phyloP scores from a whole-genome alignment of 2,888 invertebrate species.

The Lochmaea crataegi region DNA sequence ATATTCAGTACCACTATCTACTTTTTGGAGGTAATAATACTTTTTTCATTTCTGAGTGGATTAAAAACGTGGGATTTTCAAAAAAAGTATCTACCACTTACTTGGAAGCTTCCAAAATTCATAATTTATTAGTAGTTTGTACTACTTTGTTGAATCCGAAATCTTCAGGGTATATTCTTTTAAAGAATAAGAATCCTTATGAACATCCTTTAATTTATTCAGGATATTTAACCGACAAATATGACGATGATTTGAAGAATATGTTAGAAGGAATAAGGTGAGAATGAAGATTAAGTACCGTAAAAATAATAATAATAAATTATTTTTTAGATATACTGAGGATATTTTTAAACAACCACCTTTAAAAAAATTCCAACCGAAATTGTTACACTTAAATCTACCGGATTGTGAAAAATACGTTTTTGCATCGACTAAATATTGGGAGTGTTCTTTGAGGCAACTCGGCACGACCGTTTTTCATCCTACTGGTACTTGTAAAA shows the following conservation, averaged over 20 bases:
- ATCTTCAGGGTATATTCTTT: slow-evolving; percentile 68
- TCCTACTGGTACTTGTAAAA: slow-evolving; percentile 58
- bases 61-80: slow-evolving; percentile 55
- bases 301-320: background rate
- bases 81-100: slow-evolving; percentile 43
- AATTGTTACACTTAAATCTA: slow-evolving; percentile 45
- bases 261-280: slow-evolving; percentile 67
- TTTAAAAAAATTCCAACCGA: slow-evolving; percentile 63
- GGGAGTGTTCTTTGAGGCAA: slow-evolving; percentile 65
- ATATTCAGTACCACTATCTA: slow-evolving; percentile 63
- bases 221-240: slow-evolving; percentile 71
- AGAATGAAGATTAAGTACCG: background rate
- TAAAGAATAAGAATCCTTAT: slow-evolving; percentile 69
- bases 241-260: slow-evolving; percentile 68
- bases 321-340: slow-evolving; percentile 53
- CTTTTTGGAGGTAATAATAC: slow-evolving; percentile 56
- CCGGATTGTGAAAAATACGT: slow-evolving; percentile 65
- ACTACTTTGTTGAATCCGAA: slow-evolving; percentile 61
- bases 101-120: slow-evolving; percentile 37
- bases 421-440: slow-evolving; percentile 66
- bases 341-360: slow-evolving; percentile 62
- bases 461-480: slow-evolving; percentile 54
- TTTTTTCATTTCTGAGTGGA: slow-evolving; percentile 38
- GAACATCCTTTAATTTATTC: slow-evolving; percentile 72
- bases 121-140: slow-evolving; percentile 35